These are phyloP conservation scores for Crematogaster levior DNA, from an alignment of 2,888 invertebrate species.

Conservation along the genomic window DNA sequence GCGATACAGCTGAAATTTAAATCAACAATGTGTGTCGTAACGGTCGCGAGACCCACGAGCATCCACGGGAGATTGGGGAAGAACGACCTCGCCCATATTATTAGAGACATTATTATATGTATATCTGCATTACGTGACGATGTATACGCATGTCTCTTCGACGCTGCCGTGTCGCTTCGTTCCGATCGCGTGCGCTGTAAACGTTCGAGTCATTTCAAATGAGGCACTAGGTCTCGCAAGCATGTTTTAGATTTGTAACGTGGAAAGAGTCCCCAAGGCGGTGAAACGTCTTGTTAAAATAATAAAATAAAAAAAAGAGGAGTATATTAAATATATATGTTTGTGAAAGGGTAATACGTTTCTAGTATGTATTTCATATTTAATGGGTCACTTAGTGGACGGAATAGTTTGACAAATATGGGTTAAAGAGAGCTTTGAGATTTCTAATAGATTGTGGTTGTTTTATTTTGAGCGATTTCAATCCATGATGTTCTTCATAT, in stretches of 20 bases:
- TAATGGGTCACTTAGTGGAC: neutral
- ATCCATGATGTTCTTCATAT: neutral
- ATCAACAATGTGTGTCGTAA: constrained; percentile 65
- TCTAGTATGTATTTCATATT: neutral
- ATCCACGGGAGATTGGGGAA: constrained; percentile 61
- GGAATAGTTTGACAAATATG: neutral
- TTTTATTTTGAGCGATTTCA: neutral
- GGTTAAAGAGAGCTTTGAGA: neutral
- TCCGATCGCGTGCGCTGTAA: constrained; percentile 23
- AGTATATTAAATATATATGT: neutral
- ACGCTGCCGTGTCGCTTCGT: neutral
- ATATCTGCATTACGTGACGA: constrained; percentile 17
- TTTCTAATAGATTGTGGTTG: neutral
- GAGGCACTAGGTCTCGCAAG: neutral
- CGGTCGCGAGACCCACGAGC: constrained; percentile 46
- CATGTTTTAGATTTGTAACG: neutral
- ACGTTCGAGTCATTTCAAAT: constrained; percentile 3
- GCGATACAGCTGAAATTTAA: constrained; percentile 63
- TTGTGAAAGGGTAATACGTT: neutral
- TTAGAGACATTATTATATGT: constrained; percentile 62
- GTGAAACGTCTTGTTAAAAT: neutral
- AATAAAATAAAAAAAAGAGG: neutral
- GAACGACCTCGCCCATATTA: constrained; percentile 71
- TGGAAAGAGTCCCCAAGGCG: neutral
- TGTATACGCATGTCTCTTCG: neutral